Conservation (phyloP, 2,797 vertebrate genomes). For the Molothrus aeneus region DNA sequence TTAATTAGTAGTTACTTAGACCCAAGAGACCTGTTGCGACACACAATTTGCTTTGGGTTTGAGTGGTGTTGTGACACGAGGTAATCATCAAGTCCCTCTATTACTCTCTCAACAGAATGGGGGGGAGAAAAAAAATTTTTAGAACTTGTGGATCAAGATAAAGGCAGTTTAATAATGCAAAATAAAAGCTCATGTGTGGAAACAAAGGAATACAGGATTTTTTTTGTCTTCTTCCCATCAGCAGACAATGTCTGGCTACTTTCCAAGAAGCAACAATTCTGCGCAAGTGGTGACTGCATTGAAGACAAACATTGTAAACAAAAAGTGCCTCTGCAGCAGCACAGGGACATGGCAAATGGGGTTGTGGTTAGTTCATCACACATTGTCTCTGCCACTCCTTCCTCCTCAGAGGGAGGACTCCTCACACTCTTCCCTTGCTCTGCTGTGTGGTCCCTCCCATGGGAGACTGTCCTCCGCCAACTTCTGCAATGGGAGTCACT, state of each 20-base stretch:
- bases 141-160: neutral
- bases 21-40: neutral
- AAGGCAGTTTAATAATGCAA: neutral
- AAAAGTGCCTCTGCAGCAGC: neutral
- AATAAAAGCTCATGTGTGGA: neutral
- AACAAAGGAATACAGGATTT: neutral
- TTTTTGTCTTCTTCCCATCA: neutral
- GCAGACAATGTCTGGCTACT: neutral
- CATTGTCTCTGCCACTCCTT: neutral
- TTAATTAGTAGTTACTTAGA: neutral
- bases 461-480: neutral
- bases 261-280: neutral
- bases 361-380: neutral
- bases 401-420: neutral
- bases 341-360: neutral
- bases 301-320: neutral
- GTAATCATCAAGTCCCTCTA: neutral
- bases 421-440: neutral
- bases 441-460: neutral
- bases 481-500: neutral
- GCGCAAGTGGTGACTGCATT: accelerated
- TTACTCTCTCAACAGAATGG: neutral
- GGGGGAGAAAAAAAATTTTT: neutral
- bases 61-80: neutral
- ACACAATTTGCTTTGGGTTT: neutral